These are phyloP conservation scores for Pleuronectes platessa DNA, from an alignment of 2,113 vertebrate genomes.

Conservation along the genomic window DNA sequence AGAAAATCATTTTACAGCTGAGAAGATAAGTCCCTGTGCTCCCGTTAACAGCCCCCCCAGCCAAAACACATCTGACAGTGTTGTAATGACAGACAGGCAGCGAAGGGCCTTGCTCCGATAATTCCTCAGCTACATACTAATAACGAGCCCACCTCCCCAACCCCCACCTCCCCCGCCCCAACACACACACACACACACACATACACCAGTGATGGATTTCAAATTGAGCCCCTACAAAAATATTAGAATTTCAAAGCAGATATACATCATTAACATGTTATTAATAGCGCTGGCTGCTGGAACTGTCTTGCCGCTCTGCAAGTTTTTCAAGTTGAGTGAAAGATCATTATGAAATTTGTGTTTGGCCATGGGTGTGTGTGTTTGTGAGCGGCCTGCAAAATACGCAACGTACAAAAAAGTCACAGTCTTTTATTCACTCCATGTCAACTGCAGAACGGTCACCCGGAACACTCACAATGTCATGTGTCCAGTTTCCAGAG, in stretches of 20 bases:
- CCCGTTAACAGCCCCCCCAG: conserved; percentile 60
- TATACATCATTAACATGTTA: conserved; percentile 69
- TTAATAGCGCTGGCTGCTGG: conserved; percentile 60
- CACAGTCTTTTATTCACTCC: neutral
- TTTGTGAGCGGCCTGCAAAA: conserved; percentile 19
- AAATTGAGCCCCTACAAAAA: conserved; percentile 68
- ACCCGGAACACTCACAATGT: conserved; percentile 6
- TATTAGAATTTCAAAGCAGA: conserved; percentile 66
- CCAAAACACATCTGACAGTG: conserved; percentile 70
- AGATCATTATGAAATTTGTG: conserved; percentile 59
- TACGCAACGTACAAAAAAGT: conserved; percentile 19
- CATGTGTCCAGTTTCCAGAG: too few species aligned
- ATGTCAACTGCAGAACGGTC: conserved; percentile 21
- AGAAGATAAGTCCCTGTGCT: conserved; percentile 79
- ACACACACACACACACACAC: neutral
- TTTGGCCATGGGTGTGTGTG: conserved; percentile 34
- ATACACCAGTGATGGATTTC: conserved; percentile 63
- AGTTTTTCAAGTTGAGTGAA: conserved; percentile 62
- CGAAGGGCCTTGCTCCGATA: conserved; percentile 61
- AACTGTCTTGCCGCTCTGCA: conserved; percentile 43
- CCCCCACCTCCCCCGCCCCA: conserved; percentile 7
- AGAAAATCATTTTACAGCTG: conserved; percentile 83
- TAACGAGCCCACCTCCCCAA: conserved; percentile 52
- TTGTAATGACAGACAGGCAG: conserved; percentile 72
- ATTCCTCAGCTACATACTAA: conserved; percentile 62